phyloP scores from a whole-genome alignment of 2,113 vertebrate species.

The Caranx ignobilis region DNA sequence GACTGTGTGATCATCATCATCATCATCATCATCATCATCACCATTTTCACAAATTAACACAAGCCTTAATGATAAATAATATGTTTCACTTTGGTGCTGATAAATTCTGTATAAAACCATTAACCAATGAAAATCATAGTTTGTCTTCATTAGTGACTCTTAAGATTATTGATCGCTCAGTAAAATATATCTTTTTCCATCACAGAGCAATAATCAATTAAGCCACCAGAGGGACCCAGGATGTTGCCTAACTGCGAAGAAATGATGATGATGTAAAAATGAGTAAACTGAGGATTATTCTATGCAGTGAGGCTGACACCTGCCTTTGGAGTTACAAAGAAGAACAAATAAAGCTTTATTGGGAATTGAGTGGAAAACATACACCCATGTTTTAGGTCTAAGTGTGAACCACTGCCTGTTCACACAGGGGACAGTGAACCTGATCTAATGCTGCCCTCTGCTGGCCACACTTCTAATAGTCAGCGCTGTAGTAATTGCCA shows the following conservation, averaged over 20 bases:
- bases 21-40: conserved; percentile 18
- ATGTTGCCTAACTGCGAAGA: neutral
- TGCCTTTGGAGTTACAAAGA: conserved; percentile 9
- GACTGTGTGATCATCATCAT: conserved; percentile 5
- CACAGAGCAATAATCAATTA: conserved; percentile 28
- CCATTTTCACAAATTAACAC: neutral
- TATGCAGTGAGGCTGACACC: conserved; percentile 24
- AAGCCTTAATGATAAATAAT: neutral
- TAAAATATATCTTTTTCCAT: conserved; percentile 13
- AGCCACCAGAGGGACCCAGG: conserved; percentile 34
- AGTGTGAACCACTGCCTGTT: conserved; percentile 3
- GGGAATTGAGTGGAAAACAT: conserved; percentile 19
- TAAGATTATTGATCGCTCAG: conserved; percentile 17
- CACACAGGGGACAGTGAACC: neutral
- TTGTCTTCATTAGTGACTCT: conserved; percentile 32
- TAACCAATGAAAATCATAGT: conserved; percentile 11
- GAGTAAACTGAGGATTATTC: neutral
- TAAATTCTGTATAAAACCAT: conserved; percentile 2
- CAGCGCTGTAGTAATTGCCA: neutral
- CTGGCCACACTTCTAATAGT: conserved; percentile 30
- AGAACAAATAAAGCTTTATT: conserved; percentile 11
- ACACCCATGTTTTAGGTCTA: neutral
- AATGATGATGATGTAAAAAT: neutral
- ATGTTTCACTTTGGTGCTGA: neutral
- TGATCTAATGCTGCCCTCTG: conserved; percentile 61